phyloP scores from a whole-genome alignment of 2,797 vertebrate genomes.

The Platyrinchus mystaceus region DNA sequence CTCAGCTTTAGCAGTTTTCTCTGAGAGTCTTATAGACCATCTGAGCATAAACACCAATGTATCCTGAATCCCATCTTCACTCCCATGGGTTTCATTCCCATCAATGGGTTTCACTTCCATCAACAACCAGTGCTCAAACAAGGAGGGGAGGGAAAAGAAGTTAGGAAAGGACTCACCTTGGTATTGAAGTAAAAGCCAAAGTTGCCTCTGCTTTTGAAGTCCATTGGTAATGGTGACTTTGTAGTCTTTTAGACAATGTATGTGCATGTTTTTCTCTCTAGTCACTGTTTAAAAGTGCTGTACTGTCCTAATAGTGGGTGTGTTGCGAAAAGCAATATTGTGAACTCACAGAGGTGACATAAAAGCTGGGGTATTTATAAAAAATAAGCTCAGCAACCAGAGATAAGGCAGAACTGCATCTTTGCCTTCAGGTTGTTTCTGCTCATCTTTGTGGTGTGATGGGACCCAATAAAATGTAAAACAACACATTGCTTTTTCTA shows the following conservation, averaged over 20 bases:
- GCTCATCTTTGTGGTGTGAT: background rate
- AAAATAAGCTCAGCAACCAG: background rate
- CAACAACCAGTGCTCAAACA: background rate
- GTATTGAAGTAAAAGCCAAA: background rate
- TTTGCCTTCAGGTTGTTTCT: background rate
- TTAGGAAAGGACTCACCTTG: background rate
- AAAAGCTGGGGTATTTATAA: background rate
- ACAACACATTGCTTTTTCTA: background rate
- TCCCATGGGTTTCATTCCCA: background rate
- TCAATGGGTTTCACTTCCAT: background rate
- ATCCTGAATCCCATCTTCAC: background rate
- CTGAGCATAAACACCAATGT: background rate
- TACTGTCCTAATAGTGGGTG: background rate
- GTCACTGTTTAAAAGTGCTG: background rate
- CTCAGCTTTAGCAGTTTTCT: background rate
- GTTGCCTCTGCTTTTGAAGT: background rate
- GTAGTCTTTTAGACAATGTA: background rate
- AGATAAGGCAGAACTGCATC: background rate
- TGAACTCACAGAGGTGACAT: background rate
- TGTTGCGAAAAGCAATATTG: background rate
- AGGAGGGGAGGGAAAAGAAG: background rate
- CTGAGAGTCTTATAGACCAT: background rate
- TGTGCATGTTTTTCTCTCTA: background rate
- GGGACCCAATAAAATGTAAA: background rate
- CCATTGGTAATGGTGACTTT: background rate